phyloP scores from a whole-genome alignment of 2,888 invertebrate genomes.

The Hedya salicella region DNA sequence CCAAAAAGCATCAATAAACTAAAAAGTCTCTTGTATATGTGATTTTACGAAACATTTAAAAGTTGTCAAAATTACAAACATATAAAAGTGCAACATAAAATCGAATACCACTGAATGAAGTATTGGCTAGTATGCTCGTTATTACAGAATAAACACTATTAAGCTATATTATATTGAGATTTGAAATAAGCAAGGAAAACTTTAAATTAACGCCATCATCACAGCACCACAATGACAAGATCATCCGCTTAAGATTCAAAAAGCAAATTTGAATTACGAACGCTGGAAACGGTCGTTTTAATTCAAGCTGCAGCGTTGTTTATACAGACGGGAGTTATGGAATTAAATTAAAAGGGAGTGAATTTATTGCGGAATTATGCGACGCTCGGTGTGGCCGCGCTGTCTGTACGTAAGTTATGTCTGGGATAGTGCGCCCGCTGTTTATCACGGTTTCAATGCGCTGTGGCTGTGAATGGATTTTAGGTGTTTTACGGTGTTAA shows the following conservation, averaged over 20 bases:
- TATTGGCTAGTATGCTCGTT: too few relatives aligned
- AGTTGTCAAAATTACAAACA: too few relatives aligned
- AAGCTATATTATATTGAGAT: too few relatives aligned
- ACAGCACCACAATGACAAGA: constrained; percentile 37
- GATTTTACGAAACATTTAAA: too few relatives aligned
- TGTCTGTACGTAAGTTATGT: constrained; percentile 31
- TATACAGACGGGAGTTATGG: constrained; percentile 48
- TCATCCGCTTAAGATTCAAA: constrained; percentile 37
- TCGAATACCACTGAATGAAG: too few relatives aligned
- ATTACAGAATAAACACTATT: too few relatives aligned
- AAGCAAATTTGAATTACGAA: constrained; percentile 39
- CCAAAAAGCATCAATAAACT: too few relatives aligned
- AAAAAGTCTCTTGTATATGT: too few relatives aligned
- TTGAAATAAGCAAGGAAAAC: not conserved
- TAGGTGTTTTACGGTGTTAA: not conserved
- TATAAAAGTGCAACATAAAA: too few relatives aligned
- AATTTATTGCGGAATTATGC: constrained; percentile 50
- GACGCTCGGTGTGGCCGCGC: constrained; percentile 31
- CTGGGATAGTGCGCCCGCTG: constrained; percentile 14
- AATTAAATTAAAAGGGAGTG: constrained; percentile 50
- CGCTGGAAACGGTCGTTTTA: constrained; percentile 38
- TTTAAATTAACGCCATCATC: constrained; percentile 8
- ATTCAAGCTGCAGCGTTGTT: constrained; percentile 39
- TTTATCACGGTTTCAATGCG: constrained; percentile 12
- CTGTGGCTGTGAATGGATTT: not conserved